Base-by-base conservation (phyloP, 2,113 vertebrate species). In the Aspidoscelis tigris region DNA sequence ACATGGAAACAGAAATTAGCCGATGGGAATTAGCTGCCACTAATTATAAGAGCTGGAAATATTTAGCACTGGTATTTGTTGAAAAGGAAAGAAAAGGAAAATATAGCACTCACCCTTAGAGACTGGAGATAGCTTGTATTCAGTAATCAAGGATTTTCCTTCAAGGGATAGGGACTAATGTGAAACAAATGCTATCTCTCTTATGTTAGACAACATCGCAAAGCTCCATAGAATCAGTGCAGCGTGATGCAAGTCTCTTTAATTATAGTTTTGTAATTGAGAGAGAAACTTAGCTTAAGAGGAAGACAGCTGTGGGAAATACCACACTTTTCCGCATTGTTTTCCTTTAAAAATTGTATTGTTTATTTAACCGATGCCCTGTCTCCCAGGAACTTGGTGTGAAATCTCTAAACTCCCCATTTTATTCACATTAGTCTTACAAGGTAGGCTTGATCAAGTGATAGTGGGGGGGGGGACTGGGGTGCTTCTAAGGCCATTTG, bases 1-100 rank as follows among this genome's bases (percentile, higher is more conserved):
- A 73, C 68, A 84, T 84, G 83, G 76, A 84, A 84, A 72, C 76
- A 41, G 83, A 73, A 79, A 84, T 84, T 73, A 84, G 76, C 83
- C 26, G n/a, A 50, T 64, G 68, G 76, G 76, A 78, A 72, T 84
- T 64, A 72, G 83, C 69, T 22, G 11, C 68, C 76, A 65, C 76
- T 41, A 65, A 78, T 79, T 78, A 47, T 64, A 47, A 39, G 76
- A 79, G 68, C 41, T 72, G 76, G 50, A 72, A 47, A 65, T 72
- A 84, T 73, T 84, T 65, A 47, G 24, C 58, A 78, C 68, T 65
- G 68, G 26, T 20, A 33, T 78, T 65, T n/a, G 21, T 58, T 50
- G 64, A 20, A 18, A 74, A 33, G 21, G 39, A 78, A 47, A 50
- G 55, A 47, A 47, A 64, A 71, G 7, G 61, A n/a, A 77, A 71